phyloP scores from a whole-genome alignment of 2,113 vertebrate genomes.

The Leucopternis melanops region DNA sequence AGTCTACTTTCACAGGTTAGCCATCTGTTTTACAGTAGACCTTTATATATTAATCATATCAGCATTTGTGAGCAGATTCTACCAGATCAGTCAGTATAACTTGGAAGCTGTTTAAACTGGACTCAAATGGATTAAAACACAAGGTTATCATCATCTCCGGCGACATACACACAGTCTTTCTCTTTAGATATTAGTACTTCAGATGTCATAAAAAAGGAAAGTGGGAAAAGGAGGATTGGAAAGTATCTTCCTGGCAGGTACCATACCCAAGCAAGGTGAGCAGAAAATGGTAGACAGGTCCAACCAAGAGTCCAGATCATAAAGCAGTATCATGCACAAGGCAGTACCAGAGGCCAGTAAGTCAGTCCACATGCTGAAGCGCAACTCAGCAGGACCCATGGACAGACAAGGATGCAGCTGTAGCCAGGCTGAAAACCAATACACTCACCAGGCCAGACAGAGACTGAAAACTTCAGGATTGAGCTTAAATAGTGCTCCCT shows the following conservation, averaged over 20 bases:
- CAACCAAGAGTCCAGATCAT: neutral
- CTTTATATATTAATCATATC: neutral
- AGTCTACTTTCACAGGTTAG: neutral
- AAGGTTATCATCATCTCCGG: neutral
- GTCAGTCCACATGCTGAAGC: neutral
- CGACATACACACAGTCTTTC: neutral
- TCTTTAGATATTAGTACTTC: neutral
- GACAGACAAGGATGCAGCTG: neutral
- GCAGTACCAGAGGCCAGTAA: neutral
- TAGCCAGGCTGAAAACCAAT: neutral
- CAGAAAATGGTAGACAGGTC: neutral
- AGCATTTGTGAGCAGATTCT: neutral
- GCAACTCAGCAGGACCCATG: neutral
- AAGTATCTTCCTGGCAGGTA: neutral
- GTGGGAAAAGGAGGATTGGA: neutral
- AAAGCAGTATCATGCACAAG: neutral
- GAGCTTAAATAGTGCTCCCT: neutral
- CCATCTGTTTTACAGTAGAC: neutral
- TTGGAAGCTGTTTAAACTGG: neutral
- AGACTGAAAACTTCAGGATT: rapidly evolving
- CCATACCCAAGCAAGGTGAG: neutral
- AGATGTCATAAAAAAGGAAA: neutral
- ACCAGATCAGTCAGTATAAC: neutral
- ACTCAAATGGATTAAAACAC: neutral
- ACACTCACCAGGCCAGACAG: rapidly evolving